Conservation (phyloP, 2,888 invertebrate species). For the Pheosia gnoma region DNA sequence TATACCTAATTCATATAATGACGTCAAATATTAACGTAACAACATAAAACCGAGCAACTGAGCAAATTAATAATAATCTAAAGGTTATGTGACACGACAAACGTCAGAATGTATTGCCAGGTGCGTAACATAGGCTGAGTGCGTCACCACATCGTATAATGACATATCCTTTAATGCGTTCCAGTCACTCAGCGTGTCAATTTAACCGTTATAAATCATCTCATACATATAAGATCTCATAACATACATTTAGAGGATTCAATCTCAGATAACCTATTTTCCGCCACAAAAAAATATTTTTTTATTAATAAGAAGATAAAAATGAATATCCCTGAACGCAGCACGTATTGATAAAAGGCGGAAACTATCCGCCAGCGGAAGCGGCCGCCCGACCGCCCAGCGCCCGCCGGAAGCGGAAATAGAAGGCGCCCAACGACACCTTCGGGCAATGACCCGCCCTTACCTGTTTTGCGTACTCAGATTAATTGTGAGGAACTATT, state of each 20-base stretch:
- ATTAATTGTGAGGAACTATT: background rate
- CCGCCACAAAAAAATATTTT: background rate
- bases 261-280: background rate
- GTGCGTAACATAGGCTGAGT: background rate
- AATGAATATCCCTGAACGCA: conserved; percentile 19
- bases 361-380: conserved; percentile 41
- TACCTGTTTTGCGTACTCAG: conserved; percentile 10
- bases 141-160: background rate
- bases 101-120: background rate
- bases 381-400: conserved; percentile 25
- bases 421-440: conserved; percentile 40
- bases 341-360: conserved; percentile 36
- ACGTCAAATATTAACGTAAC: background rate
- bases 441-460: conserved; percentile 33
- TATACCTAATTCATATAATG: too few relatives aligned
- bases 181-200: conserved; percentile 1
- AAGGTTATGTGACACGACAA: background rate
- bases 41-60: background rate
- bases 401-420: conserved; percentile 43
- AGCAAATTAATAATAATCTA: background rate
- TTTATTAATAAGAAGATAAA: background rate
- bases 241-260: too few relatives aligned
- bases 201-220: background rate
- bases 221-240: too few relatives aligned
- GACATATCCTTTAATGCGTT: background rate